These are phyloP conservation scores for Falcunculus frontatus DNA, from an alignment of 2,113 vertebrate species.

Conservation along the genomic window DNA sequence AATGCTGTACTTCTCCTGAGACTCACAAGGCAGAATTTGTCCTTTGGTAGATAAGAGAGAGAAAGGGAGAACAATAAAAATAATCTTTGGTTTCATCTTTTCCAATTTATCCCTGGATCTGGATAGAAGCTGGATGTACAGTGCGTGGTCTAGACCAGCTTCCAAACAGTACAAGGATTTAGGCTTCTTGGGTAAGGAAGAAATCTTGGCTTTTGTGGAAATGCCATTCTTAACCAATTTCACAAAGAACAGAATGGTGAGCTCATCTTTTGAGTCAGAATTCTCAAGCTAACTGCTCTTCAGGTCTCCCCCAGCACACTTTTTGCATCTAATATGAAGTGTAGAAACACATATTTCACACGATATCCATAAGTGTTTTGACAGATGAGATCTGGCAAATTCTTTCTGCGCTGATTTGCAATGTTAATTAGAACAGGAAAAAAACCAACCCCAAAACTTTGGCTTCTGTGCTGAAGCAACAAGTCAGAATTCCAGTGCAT, in stretches of 20 bases:
- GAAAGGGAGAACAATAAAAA: not conserved
- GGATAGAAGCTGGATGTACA: not conserved
- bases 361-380: conserved; percentile 17
- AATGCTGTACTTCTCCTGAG: not conserved
- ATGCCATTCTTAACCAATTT: not conserved
- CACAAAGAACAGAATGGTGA: not conserved
- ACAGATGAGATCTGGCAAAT: conserved; percentile 45
- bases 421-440: not conserved
- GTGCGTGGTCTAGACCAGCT: not conserved
- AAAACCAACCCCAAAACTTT: not conserved
- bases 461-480: not conserved
- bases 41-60: not conserved
- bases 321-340: not conserved
- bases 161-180: not conserved
- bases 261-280: not conserved
- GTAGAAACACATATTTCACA: not conserved
- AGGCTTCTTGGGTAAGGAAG: not conserved
- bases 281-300: conserved; percentile 21
- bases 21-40: not conserved
- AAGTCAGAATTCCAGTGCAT: not conserved
- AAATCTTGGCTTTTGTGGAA: not conserved
- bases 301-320: not conserved
- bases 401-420: not conserved
- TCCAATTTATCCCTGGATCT: not conserved
- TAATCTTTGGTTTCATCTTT: not conserved